A percentile compares a stretch with the other conserved stretches of the same genome.
Conservation (phyloP, 1,140 invertebrate species). For the Metopolophium dirhodum region DNA sequence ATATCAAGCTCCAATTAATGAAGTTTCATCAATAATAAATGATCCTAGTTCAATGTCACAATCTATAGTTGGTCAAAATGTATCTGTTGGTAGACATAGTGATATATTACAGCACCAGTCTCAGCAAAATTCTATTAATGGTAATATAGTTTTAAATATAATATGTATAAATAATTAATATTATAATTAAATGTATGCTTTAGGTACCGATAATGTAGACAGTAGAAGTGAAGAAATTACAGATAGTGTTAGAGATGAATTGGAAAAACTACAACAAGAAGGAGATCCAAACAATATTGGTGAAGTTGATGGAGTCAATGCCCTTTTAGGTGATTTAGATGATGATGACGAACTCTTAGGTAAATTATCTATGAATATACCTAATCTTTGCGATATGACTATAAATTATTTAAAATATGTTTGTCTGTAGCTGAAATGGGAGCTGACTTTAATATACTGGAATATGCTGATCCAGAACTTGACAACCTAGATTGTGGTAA, state of each 20-base stretch:
- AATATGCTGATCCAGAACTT: slow-evolving; percentile 94
- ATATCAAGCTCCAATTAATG: slow-evolving; percentile 49
- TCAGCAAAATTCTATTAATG: slow-evolving; percentile 54
- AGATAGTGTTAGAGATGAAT: slow-evolving; percentile 77
- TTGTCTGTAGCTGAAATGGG: slow-evolving; percentile 78
- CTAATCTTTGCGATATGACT: slow-evolving; percentile 58
- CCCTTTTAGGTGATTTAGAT: slow-evolving; percentile 80
- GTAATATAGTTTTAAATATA: neutral
- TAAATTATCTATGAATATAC: slow-evolving; percentile 61
- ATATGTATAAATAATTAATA: neutral
- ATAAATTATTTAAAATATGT: slow-evolving; percentile 61
- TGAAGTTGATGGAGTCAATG: slow-evolving; percentile 76
- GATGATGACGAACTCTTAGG: slow-evolving; percentile 87
- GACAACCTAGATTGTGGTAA: slow-evolving; percentile 77
- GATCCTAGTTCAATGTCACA: slow-evolving; percentile 49
- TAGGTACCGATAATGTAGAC: slow-evolving; percentile 57
- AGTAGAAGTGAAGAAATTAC: slow-evolving; percentile 70
- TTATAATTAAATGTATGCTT: slow-evolving; percentile 23
- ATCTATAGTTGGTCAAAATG: slow-evolving; percentile 37
- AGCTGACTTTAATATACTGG: slow-evolving; percentile 93
- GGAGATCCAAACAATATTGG: slow-evolving; percentile 69
- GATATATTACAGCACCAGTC: slow-evolving; percentile 46
- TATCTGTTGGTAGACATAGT: slow-evolving; percentile 34
- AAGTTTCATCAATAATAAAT: slow-evolving; percentile 47
- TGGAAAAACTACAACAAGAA: slow-evolving; percentile 81